phyloP scores from a whole-genome alignment of 1,140 invertebrate species.

The Glossosoma conforme region DNA sequence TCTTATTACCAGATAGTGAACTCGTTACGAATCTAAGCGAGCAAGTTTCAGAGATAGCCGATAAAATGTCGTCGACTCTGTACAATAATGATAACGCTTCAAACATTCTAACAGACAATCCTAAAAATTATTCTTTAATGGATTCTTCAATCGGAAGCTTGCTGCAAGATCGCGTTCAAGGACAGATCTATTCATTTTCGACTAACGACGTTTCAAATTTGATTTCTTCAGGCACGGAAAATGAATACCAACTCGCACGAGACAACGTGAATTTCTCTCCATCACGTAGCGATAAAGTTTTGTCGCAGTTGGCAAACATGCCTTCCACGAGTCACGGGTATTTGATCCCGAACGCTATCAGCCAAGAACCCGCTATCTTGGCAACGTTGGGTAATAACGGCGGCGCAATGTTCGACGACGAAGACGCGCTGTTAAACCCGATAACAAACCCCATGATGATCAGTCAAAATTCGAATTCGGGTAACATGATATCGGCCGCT shows the following conservation, averaged over 20 bases:
- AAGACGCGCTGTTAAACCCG: constrained; percentile 31
- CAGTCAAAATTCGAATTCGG: constrained; percentile 20
- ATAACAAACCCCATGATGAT: constrained; percentile 21
- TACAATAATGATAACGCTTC: constrained; percentile 12
- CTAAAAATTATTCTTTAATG: constrained; percentile 15
- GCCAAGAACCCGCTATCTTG: constrained; percentile 45
- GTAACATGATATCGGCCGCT: constrained; percentile 58
- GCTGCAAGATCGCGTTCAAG: constrained; percentile 25
- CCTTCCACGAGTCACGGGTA: constrained; percentile 53
- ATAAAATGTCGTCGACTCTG: constrained; percentile 42
- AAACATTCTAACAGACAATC: constrained; percentile 27
- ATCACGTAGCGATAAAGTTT: constrained; percentile 34
- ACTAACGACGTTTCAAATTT: constrained; percentile 44
- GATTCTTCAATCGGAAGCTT: constrained; percentile 25
- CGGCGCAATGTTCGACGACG: constrained; percentile 41
- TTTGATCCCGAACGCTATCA: constrained; percentile 52
- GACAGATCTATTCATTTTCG: constrained; percentile 42
- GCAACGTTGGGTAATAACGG: constrained; percentile 46
- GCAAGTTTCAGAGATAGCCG: constrained; percentile 47
- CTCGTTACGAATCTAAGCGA: constrained; percentile 46
- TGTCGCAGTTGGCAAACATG: constrained; percentile 41
- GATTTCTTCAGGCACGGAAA: constrained; percentile 34
- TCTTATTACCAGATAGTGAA: constrained; percentile 43
- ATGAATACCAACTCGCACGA: constrained; percentile 16
- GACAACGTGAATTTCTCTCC: constrained; percentile 28